Evolutionary conservation across 2,888 invertebrate species (phyloP).

Genomic region (Apamea monoglypha): DNA sequence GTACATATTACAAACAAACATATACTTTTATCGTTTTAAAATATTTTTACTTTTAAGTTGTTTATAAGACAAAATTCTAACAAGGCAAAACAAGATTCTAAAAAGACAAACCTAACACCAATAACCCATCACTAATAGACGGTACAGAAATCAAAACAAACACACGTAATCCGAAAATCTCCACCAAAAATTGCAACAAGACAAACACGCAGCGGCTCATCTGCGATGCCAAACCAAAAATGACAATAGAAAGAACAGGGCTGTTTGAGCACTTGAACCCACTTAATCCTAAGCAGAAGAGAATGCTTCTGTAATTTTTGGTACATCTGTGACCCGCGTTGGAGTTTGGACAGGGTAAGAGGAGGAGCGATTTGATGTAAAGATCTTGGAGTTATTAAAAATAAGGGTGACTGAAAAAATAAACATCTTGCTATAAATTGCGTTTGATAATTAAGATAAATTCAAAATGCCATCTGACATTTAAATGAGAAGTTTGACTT

Average conservation of each 20-base stretch:
- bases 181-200: constrained; percentile 64
- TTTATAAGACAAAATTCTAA: neutral
- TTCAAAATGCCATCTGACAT: neutral
- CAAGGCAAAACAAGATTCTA: neutral
- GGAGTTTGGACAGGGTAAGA: constrained; percentile 17
- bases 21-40: too few species aligned
- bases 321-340: constrained; percentile 78
- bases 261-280: constrained; percentile 71
- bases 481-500: neutral
- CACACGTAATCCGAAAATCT: constrained; percentile 62
- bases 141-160: constrained; percentile 55
- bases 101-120: neutral
- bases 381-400: constrained; percentile 2
- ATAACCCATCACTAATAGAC: neutral
- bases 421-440: neutral
- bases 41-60: neutral
- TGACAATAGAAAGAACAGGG: constrained; percentile 75
- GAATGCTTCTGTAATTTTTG: constrained; percentile 82
- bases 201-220: constrained; percentile 58
- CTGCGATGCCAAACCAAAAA: constrained; percentile 67
- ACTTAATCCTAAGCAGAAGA: constrained; percentile 78
- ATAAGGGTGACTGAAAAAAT: neutral
- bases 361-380: constrained; percentile 49
- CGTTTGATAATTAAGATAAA: neutral
- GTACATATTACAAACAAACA: neutral